These are phyloP conservation scores for Lucinisca nassula DNA, from an alignment of 2,888 invertebrate genomes.

Conservation along the genomic window DNA sequence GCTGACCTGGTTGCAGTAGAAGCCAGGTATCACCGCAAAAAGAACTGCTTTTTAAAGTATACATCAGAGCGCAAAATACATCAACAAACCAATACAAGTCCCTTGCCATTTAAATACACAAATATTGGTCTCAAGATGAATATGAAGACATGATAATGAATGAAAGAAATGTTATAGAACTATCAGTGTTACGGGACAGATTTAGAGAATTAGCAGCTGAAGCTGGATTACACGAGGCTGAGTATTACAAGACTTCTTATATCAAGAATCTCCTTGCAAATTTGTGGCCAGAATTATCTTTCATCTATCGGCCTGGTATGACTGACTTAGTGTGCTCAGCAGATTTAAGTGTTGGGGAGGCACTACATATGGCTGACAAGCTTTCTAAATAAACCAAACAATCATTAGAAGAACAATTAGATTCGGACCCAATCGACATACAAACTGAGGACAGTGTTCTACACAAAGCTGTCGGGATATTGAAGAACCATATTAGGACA, in stretches of 20 bases:
- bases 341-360: background rate
- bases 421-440: no score
- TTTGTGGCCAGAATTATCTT: conserved; percentile 20
- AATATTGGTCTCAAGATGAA: background rate
- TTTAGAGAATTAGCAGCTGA: background rate
- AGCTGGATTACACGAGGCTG: background rate
- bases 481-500: background rate
- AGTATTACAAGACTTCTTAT: background rate
- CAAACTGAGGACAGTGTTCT: background rate
- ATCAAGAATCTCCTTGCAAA: background rate
- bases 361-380: background rate
- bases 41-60: background rate
- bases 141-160: background rate
- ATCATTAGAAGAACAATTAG: no score
- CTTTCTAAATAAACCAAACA: no score
- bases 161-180: background rate
- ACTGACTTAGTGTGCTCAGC: conserved; percentile 14
- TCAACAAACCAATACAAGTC: background rate
- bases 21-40: conserved; percentile 24
- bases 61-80: background rate
- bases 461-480: background rate
- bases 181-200: background rate
- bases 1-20: conserved; percentile 15
- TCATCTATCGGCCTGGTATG: background rate
- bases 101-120: background rate